phyloP scores from a whole-genome alignment of 2,797 vertebrate species.

The Liasis olivaceus region DNA sequence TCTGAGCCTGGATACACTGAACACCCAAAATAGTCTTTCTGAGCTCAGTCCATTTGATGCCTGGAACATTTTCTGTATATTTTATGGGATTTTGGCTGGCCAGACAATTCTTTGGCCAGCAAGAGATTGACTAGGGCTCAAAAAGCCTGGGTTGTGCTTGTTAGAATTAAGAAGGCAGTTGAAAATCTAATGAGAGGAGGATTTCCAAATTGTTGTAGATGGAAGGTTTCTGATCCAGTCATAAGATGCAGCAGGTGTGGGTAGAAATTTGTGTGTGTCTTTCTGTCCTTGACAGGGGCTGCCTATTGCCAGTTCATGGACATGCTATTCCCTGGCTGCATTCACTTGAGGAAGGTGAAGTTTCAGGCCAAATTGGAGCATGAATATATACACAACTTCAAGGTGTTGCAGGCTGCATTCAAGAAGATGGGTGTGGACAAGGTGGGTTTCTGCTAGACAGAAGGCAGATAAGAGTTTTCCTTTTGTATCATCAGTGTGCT shows the following conservation, averaged over 20 bases:
- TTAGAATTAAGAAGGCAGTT: neutral
- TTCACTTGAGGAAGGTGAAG: slow-evolving; percentile 92
- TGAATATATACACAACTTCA: slow-evolving; percentile 96
- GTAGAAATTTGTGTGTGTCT: neutral
- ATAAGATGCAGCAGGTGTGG: neutral
- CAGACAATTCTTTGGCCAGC: neutral
- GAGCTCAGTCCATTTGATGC: neutral
- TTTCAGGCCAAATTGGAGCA: slow-evolving; percentile 94
- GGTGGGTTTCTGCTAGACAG: slow-evolving; percentile 70
- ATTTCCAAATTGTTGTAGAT: neutral
- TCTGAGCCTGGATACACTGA: neutral
- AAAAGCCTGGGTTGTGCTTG: neutral
- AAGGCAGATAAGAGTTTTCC: neutral
- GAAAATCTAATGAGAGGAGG: neutral
- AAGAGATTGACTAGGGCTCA: neutral
- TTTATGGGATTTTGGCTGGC: neutral
- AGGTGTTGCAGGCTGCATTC: slow-evolving; percentile 93
- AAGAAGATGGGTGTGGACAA: slow-evolving; percentile 97
- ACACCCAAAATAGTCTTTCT: neutral
- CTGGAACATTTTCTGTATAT: neutral
- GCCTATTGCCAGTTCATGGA: slow-evolving; percentile 99
- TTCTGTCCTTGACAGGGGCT: slow-evolving; percentile 68
- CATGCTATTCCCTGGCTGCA: slow-evolving; percentile 94
- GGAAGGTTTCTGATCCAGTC: neutral
- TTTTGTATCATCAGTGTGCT: neutral